phyloP scores from a whole-genome alignment of 2,113 vertebrate species.

The Vulpes ferrilata region DNA sequence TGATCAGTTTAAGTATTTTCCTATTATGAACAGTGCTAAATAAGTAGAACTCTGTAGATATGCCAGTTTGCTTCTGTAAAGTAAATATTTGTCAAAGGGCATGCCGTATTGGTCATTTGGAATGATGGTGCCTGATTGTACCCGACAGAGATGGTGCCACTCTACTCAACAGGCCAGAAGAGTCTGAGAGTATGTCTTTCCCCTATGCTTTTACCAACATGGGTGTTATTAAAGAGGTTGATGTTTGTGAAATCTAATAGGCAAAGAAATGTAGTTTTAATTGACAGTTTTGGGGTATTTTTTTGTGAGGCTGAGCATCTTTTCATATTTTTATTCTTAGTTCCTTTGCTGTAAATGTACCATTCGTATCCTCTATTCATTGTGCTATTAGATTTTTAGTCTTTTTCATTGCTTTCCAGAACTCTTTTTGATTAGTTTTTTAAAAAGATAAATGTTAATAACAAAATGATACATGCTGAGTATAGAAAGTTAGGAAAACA shows the following conservation, averaged over 20 bases:
- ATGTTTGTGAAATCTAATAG: constrained; percentile 26
- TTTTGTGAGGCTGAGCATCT: neutral
- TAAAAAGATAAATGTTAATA: neutral
- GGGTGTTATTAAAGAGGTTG: neutral
- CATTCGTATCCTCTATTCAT: neutral
- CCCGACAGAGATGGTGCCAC: neutral
- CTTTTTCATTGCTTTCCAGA: constrained; percentile 15
- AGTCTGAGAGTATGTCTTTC: neutral
- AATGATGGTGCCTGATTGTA: neutral
- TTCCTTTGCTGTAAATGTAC: neutral
- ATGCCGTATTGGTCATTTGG: neutral
- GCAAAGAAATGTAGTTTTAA: neutral
- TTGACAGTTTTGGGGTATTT: neutral
- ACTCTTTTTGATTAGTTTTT: neutral
- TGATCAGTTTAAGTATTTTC: neutral
- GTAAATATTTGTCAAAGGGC: neutral
- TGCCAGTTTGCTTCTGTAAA: neutral
- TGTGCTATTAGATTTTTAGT: constrained; percentile 18
- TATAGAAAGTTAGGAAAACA: neutral
- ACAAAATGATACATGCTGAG: neutral
- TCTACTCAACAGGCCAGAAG: neutral
- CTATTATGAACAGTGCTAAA: neutral
- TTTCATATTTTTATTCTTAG: neutral
- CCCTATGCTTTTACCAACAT: neutral
- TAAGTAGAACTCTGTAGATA: neutral